phyloP scores from a whole-genome alignment of 1,140 invertebrate genomes.

The Portunus trituberculatus region DNA sequence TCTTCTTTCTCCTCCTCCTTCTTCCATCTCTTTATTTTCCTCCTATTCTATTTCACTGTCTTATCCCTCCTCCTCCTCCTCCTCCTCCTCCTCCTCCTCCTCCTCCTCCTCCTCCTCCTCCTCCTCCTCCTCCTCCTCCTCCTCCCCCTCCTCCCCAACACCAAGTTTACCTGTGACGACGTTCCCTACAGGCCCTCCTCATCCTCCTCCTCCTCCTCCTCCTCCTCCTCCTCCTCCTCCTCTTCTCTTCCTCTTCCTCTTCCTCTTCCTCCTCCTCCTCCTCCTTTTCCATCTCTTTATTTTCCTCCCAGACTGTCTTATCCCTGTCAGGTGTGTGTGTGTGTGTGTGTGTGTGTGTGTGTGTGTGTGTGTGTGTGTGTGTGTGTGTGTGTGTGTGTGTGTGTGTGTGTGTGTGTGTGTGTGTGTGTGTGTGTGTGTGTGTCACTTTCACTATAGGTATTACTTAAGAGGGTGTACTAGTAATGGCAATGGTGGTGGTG shows the following conservation, averaged over 20 bases:
- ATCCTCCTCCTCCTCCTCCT: too few species aligned
- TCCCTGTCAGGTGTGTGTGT: neutral
- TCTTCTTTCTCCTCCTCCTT: too few species aligned
- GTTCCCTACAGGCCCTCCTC: slow-evolving; percentile 79
- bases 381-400: neutral
- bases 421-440: slow-evolving; percentile 13
- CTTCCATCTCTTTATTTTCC: too few species aligned
- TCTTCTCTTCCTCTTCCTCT: neutral
- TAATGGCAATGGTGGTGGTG: too few species aligned
- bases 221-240: too few species aligned
- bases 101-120: too few species aligned
- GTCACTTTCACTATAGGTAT: too few species aligned
- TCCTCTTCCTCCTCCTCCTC: neutral
- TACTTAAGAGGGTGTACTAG: too few species aligned
- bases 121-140: neutral
- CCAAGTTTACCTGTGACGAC: slow-evolving; percentile 79
- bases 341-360: slow-evolving; percentile 21
- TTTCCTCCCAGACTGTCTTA: too few species aligned
- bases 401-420: slow-evolving; percentile 35
- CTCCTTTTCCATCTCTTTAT: neutral
- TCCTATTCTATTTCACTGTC: too few species aligned
- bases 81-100: too few species aligned
- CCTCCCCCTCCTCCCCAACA: slow-evolving; percentile 51
- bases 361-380: slow-evolving; percentile 38
- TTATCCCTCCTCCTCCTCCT: too few species aligned